Evolutionary conservation across 2,113 vertebrate species (phyloP), one percentile per base, ranked within the genome.

Genomic region (Triplophysa siluroides): DNA sequence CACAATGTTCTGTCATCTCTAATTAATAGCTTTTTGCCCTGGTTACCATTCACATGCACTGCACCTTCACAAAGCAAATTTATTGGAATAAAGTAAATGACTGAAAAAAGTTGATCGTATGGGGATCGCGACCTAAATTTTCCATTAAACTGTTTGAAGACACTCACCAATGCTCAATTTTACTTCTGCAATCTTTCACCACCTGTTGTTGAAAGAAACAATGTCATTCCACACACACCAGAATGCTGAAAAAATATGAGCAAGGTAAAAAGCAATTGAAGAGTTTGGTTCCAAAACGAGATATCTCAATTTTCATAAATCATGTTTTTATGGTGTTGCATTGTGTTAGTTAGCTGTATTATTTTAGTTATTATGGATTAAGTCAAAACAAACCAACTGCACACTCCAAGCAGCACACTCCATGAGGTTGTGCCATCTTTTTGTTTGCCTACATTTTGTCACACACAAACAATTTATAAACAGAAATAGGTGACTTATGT

Each of bases 81-180:
- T 38, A 38, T 38, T 6, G 5, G 33, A 38, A 38, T 38, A 38
- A 38, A 38, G 33, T 38, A 38, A 38, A 29, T 29, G 26, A 29
- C 26, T 29, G 3, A 29, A 38, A 38, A 38, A 38, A 1, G 47
- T 13, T 50, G 47, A 50, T 14, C 47, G 47, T 12, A 13, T 13
- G 3, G 8, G 16, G 11, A 50, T 12, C 4, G 47, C 47, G 3
- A 29, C 2, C 26, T 29, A 29, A 29, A 29, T 29, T 29, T 29
- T 24, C 1, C 1, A 50, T 50, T 2, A 4, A 26, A 75, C 4
- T 43, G 18, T 54, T 19, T 4, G n/a, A 73, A 3, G 9, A 72
- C 56, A 84, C 97, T 98, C 93, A 98, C 97, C 97, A 98, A 84
- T 97, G 96, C 88, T 94, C 93, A 86, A 97, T 95, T 88, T 94